Base-by-base conservation (phyloP, 2,113 vertebrate species). In the Serinus canaria region DNA sequence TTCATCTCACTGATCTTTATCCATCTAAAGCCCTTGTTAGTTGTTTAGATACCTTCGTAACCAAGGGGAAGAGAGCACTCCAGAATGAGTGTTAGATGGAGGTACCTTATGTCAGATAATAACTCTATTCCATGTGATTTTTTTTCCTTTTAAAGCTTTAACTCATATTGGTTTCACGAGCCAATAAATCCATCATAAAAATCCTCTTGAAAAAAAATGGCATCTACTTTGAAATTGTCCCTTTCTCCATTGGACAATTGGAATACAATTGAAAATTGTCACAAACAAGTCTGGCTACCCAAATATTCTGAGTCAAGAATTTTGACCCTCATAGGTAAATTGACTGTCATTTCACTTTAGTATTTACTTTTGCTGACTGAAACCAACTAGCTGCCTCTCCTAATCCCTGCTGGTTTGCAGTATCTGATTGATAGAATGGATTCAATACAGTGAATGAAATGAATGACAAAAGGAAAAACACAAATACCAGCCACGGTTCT, bases 401-500 rank as follows among this genome's bases (percentile, higher is more conserved):
- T 78, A 89, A 17, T 83, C 18, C 69, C 55, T 37, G 21, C 10
- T 77, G 52, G 33, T 59, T 72, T 83, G 81, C 41, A 73, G 53
- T 7, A 84, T 23, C 43, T 87, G 56, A 63, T 35, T 37, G 66
- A 94, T 24, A 77, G 44, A 79, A 47, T 20, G 30, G 41, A 83
- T 80, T 87, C 77, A 87, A 85, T 17, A 63, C 72, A 95, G 30
- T 10, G n/a, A 96, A 86, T 62, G 53, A 83, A 81, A 27, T 37
- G 39, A 75, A 86, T 67, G 58, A 81, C 27, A 58, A 59, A 94
- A 55, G 50, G 92, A 74, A 88, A 90, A 83, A 77, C 44, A 91
- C 33, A 52, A 91, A 81, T 98, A 98, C 97, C 97, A 94, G 98
- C 97, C 69, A 98, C 98, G 9, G 98, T 98, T 95, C 98, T 98